Conservation (phyloP, 2,888 invertebrate species). For the Lepidocyrtoides sp. region DNA sequence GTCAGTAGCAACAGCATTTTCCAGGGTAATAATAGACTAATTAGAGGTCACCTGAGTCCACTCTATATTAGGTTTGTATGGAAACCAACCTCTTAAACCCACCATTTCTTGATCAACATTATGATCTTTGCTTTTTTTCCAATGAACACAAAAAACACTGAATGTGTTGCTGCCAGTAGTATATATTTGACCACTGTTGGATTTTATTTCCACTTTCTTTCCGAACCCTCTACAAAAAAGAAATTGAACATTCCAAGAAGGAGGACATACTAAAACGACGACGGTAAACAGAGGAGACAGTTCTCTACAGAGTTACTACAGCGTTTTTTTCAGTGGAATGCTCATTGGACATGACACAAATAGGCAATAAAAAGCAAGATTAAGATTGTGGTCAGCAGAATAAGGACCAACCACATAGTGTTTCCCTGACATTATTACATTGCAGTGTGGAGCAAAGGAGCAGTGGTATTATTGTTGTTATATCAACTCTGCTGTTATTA, state of each 20-base stretch:
- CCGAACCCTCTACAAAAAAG: neutral
- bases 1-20: conserved; percentile 37
- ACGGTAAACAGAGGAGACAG: conserved; percentile 10
- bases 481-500: neutral
- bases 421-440: neutral
- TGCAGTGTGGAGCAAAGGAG: neutral
- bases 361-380: conserved; percentile 62
- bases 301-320: conserved; percentile 14
- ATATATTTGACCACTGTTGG: neutral
- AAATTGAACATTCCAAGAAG: conserved; percentile 31
- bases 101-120: conserved; percentile 16
- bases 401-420: conserved; percentile 12
- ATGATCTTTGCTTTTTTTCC: neutral
- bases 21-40: conserved; percentile 56
- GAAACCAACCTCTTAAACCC: neutral
- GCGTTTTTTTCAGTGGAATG: conserved; percentile 44
- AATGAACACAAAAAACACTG: neutral
- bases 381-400: conserved; percentile 60
- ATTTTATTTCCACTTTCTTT: neutral
- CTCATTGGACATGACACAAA: conserved; percentile 64
- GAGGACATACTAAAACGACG: neutral
- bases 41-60: conserved; percentile 63
- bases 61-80: conserved; percentile 4
- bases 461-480: neutral
- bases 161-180: neutral